Evolutionary conservation across 2,888 invertebrate genomes (phyloP).

Genomic region (Fragum sueziense): DNA sequence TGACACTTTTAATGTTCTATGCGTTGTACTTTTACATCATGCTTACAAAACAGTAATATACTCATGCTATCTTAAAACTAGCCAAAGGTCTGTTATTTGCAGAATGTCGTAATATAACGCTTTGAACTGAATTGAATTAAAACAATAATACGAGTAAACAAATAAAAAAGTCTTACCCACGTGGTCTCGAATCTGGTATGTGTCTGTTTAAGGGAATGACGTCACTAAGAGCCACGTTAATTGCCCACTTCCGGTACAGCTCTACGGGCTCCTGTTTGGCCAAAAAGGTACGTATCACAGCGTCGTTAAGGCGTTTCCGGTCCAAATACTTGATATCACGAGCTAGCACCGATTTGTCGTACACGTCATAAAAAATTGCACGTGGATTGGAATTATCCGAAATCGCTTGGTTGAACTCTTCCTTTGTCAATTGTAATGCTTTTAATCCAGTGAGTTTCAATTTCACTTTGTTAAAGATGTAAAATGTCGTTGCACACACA

Average conservation of each 20-base stretch:
- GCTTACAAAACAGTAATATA: no score
- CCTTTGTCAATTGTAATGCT: slow-evolving; percentile 14
- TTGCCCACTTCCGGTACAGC: slow-evolving; percentile 45
- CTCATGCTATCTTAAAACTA: no score
- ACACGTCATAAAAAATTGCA: slow-evolving; percentile 48
- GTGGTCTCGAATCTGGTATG: slow-evolving; percentile 74
- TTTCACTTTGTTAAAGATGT: slow-evolving; percentile 35
- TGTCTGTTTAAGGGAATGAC: slow-evolving; percentile 70
- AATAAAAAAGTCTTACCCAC: slow-evolving; percentile 62
- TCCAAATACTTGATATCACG: slow-evolving; percentile 29
- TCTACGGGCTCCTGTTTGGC: slow-evolving; percentile 22
- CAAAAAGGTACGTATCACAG: slow-evolving; percentile 23
- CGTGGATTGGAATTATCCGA: slow-evolving; percentile 37
- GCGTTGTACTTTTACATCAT: no score
- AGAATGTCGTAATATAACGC: no score
- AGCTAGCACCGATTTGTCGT: slow-evolving; percentile 39
- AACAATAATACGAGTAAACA: no score
- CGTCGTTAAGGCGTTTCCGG: slow-evolving; percentile 24
- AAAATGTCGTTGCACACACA: slow-evolving; percentile 33
- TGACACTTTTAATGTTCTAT: no score
- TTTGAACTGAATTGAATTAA: no score
- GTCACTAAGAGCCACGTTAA: slow-evolving; percentile 73
- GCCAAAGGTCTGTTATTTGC: no score
- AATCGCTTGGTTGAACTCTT: slow-evolving; percentile 25
- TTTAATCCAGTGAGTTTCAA: slow-evolving; percentile 26